These are phyloP conservation scores for Microctonus hyperodae DNA, from an alignment of 2,888 invertebrate species.

Conservation along the genomic window DNA sequence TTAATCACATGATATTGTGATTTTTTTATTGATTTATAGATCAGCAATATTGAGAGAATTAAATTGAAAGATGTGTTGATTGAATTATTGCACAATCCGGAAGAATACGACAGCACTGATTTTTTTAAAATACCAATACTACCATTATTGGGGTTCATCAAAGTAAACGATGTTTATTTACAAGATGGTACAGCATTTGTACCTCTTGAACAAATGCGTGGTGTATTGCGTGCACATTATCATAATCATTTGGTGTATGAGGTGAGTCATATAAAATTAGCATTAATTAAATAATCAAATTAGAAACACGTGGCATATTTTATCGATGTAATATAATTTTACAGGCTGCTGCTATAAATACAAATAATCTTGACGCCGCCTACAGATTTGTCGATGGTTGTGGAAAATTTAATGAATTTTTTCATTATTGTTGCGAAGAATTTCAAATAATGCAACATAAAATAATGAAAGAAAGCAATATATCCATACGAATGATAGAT, in stretches of 20 bases:
- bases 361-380: background rate
- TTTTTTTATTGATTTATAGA: background rate
- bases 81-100: background rate
- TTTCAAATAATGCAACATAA: background rate
- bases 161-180: background rate
- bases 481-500: background rate
- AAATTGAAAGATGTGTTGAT: background rate
- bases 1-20: background rate
- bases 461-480: background rate
- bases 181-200: slow-evolving; percentile 10
- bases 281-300: background rate
- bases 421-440: background rate
- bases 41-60: background rate
- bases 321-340: background rate
- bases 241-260: background rate
- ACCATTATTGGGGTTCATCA: slow-evolving; percentile 1
- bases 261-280: background rate
- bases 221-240: slow-evolving; percentile 4
- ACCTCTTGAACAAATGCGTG: background rate
- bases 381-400: background rate
- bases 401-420: background rate
- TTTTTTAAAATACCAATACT: slow-evolving; percentile 14
- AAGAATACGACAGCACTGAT: background rate
- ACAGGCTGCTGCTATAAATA: background rate
- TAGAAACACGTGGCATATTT: background rate